These are phyloP conservation scores for Synodontis membranacea DNA, from an alignment of 2,113 vertebrate species.

Conservation along the genomic window DNA sequence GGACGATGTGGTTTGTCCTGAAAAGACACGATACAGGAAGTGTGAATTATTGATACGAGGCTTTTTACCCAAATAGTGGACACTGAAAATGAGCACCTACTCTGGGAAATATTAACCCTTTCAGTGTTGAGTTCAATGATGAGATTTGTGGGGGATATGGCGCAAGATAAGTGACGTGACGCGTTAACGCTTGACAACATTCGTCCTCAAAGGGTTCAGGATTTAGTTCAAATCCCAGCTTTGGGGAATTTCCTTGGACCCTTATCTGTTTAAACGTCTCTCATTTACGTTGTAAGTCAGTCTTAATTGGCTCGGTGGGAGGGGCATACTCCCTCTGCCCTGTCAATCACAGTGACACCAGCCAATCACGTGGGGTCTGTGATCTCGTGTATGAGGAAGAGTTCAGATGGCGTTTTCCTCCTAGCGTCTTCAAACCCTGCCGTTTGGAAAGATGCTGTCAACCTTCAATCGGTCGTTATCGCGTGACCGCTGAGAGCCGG, in stretches of 20 bases:
- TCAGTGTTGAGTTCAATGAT: background rate
- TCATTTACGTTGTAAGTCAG: background rate
- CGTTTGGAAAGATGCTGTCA: background rate
- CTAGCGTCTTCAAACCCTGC: background rate
- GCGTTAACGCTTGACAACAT: too few relatives aligned
- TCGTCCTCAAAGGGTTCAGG: too few relatives aligned
- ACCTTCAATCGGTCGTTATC: background rate
- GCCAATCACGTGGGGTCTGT: background rate
- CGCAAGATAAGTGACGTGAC: too few relatives aligned
- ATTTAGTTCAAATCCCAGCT: background rate
- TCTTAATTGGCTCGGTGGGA: background rate
- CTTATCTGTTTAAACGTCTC: background rate
- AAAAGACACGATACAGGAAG: constrained; percentile 22
- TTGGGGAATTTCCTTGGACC: background rate
- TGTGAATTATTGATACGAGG: constrained; percentile 33
- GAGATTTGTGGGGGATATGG: background rate
- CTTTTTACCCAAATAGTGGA: background rate
- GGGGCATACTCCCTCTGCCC: background rate
- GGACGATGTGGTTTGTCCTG: constrained; percentile 38
- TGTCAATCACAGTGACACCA: background rate
- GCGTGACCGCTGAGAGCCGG: background rate
- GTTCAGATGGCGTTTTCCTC: background rate
- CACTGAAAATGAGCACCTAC: background rate
- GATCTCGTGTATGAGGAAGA: background rate
- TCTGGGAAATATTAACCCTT: background rate